These are phyloP conservation scores for Caretta caretta DNA, from an alignment of 2,113 vertebrate species.

Conservation along the genomic window DNA sequence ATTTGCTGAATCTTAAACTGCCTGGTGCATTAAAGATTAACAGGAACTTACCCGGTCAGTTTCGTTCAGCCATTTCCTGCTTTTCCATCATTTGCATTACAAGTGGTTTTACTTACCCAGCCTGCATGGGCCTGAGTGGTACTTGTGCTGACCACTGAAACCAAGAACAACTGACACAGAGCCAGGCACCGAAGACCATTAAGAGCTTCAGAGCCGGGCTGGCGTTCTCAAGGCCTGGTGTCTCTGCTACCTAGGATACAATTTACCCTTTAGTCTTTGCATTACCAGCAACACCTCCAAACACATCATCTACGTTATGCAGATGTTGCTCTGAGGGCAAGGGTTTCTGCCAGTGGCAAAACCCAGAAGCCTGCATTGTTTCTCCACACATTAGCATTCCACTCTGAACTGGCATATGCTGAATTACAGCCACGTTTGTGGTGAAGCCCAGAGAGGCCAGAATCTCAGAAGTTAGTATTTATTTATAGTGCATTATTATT, in stretches of 20 bases:
- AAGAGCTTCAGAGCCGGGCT: rapidly evolving
- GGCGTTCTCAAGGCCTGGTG: background rate
- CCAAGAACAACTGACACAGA: rapidly evolving
- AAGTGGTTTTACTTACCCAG: background rate
- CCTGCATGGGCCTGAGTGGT: rapidly evolving
- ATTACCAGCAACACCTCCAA: rapidly evolving
- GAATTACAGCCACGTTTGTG: background rate
- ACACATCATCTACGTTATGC: rapidly evolving
- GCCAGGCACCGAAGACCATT: rapidly evolving
- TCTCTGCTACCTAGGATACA: rapidly evolving
- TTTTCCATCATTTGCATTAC: background rate
- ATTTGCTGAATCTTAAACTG: background rate
- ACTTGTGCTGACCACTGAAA: rapidly evolving
- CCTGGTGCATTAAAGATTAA: slow-evolving; percentile 57
- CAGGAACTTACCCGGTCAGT: background rate
- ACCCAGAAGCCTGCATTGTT: background rate
- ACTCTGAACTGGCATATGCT: background rate
- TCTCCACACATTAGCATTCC: background rate
- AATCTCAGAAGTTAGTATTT: background rate
- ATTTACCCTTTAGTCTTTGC: rapidly evolving
- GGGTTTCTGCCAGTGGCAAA: background rate
- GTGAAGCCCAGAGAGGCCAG: background rate
- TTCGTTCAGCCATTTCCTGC: slow-evolving; percentile 35
- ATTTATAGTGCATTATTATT: too few species aligned
- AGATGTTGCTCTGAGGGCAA: rapidly evolving